Evolutionary conservation across 2,113 vertebrate genomes (phyloP).

Genomic region (Phocoena sinus): DNA sequence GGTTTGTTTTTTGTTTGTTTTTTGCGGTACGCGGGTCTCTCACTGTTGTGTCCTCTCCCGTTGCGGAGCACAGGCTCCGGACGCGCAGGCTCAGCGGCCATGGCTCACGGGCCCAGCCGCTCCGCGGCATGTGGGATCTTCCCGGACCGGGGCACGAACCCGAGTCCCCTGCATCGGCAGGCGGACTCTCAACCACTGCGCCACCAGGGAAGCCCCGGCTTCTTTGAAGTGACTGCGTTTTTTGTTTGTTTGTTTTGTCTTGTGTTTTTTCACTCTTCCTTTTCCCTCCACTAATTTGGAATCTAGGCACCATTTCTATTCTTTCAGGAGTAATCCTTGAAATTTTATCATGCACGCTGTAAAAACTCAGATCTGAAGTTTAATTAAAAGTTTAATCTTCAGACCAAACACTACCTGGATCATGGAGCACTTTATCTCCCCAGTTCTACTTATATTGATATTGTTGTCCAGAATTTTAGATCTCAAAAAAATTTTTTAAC

Average conservation of each 20-base stretch:
- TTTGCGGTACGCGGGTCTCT: no score
- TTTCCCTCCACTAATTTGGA: background rate
- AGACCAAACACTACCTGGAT: background rate
- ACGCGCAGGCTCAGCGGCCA: no score
- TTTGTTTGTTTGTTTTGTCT: background rate
- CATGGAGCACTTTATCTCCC: background rate
- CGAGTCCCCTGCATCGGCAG: no score
- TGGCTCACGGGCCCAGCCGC: no score
- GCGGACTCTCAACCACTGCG: no score
- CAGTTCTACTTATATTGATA: background rate
- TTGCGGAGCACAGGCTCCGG: no score
- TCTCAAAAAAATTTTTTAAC: background rate
- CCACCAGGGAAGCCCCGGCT: background rate
- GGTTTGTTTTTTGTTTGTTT: no score
- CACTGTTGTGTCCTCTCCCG: no score
- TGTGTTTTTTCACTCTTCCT: background rate
- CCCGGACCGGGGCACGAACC: no score
- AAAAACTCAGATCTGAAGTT: background rate
- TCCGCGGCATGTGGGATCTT: no score
- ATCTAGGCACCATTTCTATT: background rate
- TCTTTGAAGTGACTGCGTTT: background rate
- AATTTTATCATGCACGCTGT: background rate
- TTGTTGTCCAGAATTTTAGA: background rate
- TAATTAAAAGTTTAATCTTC: background rate
- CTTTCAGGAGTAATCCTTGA: background rate